These are phyloP conservation scores for Panagrolaimus sp. DNA, from an alignment of 1,140 invertebrate genomes.

Conservation along the genomic window DNA sequence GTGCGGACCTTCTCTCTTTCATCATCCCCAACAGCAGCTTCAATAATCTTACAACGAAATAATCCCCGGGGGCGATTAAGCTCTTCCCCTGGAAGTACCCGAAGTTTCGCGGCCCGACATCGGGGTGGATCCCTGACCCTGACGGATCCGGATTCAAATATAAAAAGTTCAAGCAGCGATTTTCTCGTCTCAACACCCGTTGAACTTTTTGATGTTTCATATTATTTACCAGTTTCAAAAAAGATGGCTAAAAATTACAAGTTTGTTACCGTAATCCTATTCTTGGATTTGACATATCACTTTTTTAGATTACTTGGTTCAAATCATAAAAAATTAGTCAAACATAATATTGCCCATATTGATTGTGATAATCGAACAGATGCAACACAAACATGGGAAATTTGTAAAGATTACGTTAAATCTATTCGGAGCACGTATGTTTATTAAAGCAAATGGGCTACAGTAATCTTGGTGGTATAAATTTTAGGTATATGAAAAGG, in stretches of 20 bases:
- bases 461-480: no score
- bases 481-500: no score
- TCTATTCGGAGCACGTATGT: no score
- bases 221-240: constrained; percentile 13
- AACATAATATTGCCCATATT: no score
- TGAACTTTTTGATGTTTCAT: constrained; percentile 6
- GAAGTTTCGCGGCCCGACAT: not conserved
- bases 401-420: no score
- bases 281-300: no score
- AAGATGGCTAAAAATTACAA: not conserved
- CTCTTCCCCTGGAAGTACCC: not conserved
- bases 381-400: no score
- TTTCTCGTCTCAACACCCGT: not conserved
- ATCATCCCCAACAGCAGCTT: not conserved
- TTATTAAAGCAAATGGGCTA: no score
- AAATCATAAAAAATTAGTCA: no score
- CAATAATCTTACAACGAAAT: constrained; percentile 10
- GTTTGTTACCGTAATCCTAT: no score
- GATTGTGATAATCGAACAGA: no score
- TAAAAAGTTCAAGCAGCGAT: not conserved
- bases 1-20: not conserved
- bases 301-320: no score
- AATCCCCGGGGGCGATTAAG: not conserved
- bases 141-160: not conserved
- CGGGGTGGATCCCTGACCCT: not conserved